These are phyloP conservation scores for Chrysogorgia sp. DNA, from an alignment of 92 coral and sea anemone genomes.

Conservation along the genomic window DNA sequence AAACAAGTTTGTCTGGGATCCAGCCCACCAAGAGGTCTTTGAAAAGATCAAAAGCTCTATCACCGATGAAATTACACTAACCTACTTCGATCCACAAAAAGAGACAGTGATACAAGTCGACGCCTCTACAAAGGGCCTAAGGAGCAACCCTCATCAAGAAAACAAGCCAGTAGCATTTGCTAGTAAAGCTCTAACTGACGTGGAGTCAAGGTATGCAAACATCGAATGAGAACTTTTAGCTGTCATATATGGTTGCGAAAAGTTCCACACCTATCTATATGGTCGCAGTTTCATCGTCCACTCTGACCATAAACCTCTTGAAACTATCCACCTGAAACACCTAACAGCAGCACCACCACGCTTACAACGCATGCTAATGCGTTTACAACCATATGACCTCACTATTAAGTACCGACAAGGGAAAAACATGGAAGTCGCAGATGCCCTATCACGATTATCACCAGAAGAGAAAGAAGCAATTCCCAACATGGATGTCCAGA, in stretches of 20 bases:
- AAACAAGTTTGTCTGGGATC: no score
- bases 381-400: slow-evolving; percentile 23
- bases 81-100: no score
- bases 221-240: slow-evolving; percentile 56
- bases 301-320: slow-evolving; percentile 46
- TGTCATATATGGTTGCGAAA: slow-evolving; percentile 50
- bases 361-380: slow-evolving; percentile 42
- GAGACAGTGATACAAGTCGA: no score
- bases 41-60: no score
- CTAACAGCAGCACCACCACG: slow-evolving; percentile 38
- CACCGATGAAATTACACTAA: no score
- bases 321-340: slow-evolving; percentile 32
- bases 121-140: slow-evolving; percentile 50
- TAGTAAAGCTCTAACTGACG: slow-evolving; percentile 41
- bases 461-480: not conserved
- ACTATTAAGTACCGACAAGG: not conserved
- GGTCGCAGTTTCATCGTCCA: slow-evolving; percentile 34
- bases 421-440: slow-evolving; percentile 28
- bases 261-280: slow-evolving; percentile 44
- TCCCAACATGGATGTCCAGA: not conserved
- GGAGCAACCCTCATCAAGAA: slow-evolving; percentile 47
- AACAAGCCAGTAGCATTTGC: slow-evolving; percentile 53
- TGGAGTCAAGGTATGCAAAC: slow-evolving; percentile 52
- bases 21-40: no score
- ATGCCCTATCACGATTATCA: slow-evolving; percentile 16